A percentile compares a stretch with the other conserved stretches of the same genome.
phyloP scores from a whole-genome alignment of 2,113 vertebrate species.

The Agapornis roseicollis region DNA sequence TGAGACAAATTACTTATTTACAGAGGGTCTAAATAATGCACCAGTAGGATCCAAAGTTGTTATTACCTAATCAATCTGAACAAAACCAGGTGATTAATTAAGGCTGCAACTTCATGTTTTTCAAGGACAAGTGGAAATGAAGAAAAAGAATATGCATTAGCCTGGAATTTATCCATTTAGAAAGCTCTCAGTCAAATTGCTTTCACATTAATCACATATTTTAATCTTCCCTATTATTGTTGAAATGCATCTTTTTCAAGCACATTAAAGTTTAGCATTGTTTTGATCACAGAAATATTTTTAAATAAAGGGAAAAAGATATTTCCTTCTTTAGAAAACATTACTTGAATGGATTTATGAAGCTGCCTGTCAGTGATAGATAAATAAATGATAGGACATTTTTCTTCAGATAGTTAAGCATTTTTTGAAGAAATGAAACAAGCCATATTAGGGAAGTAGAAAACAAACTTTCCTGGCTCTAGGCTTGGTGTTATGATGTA shows the following conservation, averaged over 20 bases:
- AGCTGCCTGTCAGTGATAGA: background rate
- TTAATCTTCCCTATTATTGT: background rate
- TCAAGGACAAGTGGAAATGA: background rate
- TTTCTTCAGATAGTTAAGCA: conserved; percentile 32
- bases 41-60: background rate
- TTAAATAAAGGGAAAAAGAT: conserved; percentile 11
- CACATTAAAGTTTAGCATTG: background rate
- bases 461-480: background rate
- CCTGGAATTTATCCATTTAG: background rate
- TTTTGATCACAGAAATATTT: conserved; percentile 31
- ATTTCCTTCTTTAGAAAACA: background rate
- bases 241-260: background rate
- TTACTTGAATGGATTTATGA: background rate
- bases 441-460: background rate
- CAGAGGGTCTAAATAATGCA: background rate
- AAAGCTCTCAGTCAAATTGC: background rate
- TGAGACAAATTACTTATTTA: background rate
- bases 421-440: background rate
- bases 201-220: conserved; percentile 43
- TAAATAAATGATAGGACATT: background rate
- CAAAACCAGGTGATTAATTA: background rate
- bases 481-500: background rate
- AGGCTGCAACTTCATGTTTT: background rate
- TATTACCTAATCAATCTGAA: conserved; percentile 42
- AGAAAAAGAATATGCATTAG: background rate